These are phyloP conservation scores for Coecobrya sp. DNA, from an alignment of 2,888 invertebrate species.

Conservation along the genomic window DNA sequence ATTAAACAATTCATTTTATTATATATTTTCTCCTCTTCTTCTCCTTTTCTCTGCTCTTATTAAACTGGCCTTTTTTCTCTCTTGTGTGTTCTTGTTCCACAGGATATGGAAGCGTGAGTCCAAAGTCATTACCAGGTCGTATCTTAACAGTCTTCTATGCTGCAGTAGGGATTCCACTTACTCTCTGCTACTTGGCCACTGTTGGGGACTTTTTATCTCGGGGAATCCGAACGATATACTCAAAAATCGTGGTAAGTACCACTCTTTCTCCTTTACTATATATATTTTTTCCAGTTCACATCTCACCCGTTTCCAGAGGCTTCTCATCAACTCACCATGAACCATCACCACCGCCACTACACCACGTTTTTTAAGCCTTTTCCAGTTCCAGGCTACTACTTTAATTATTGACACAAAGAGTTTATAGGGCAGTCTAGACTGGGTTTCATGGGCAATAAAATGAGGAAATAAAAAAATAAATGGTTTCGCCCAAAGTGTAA, in stretches of 20 bases:
- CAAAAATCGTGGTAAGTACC: conserved; percentile 85
- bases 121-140: conserved; percentile 86
- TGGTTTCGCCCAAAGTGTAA: conserved; percentile 15
- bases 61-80: neutral
- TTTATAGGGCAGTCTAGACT: conserved; percentile 59
- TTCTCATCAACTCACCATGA: conserved; percentile 28
- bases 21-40: too few species aligned
- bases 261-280: neutral
- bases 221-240: conserved; percentile 86
- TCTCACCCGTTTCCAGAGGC: neutral
- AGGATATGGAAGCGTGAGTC: conserved; percentile 87
- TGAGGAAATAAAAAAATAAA: conserved; percentile 44
- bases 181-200: conserved; percentile 86
- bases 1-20: conserved; percentile 48
- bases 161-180: conserved; percentile 86
- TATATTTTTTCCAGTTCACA: neutral
- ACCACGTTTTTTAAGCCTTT: neutral
- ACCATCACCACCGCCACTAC: neutral
- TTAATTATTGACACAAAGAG: conserved; percentile 77
- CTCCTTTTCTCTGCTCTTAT: conserved; percentile 7
- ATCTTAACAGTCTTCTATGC: conserved; percentile 86
- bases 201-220: conserved; percentile 86
- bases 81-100: conserved; percentile 9
- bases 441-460: conserved; percentile 80
- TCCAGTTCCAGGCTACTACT: conserved; percentile 26